These are phyloP conservation scores for Philhelius pedissequus DNA, from an alignment of 2,888 invertebrate genomes.

Conservation along the genomic window DNA sequence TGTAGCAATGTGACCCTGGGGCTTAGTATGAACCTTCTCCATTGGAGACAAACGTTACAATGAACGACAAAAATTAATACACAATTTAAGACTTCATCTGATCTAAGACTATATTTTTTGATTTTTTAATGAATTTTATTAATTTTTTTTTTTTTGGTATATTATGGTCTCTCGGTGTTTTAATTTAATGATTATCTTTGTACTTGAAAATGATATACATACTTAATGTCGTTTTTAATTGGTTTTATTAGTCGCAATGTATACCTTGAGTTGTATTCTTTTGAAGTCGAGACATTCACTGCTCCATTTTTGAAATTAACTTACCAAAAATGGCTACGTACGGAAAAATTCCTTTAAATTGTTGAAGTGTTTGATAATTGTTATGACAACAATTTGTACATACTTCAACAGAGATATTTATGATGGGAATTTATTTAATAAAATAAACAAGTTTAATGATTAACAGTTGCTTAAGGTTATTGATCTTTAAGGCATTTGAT, in stretches of 20 bases:
- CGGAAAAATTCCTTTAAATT: background rate
- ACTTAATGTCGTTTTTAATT: slow-evolving; percentile 10
- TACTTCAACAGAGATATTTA: background rate
- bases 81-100: background rate
- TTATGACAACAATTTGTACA: background rate
- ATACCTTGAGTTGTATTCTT: slow-evolving; percentile 18
- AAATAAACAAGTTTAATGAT: background rate
- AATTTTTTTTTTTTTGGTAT: background rate
- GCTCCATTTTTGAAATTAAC: background rate
- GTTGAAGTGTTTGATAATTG: background rate
- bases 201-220: slow-evolving; percentile 29
- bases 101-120: background rate
- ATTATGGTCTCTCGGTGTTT: background rate
- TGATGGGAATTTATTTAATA: background rate
- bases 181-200: slow-evolving; percentile 10
- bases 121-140: background rate
- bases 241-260: background rate
- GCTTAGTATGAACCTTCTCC: background rate
- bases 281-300: background rate
- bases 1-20: slow-evolving; percentile 28
- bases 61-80: background rate
- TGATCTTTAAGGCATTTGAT: background rate
- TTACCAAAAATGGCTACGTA: slow-evolving; percentile 17
- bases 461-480: background rate
- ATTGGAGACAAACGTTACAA: background rate